Conservation (phyloP, 1,140 invertebrate species). For the Ceratina japonica region DNA sequence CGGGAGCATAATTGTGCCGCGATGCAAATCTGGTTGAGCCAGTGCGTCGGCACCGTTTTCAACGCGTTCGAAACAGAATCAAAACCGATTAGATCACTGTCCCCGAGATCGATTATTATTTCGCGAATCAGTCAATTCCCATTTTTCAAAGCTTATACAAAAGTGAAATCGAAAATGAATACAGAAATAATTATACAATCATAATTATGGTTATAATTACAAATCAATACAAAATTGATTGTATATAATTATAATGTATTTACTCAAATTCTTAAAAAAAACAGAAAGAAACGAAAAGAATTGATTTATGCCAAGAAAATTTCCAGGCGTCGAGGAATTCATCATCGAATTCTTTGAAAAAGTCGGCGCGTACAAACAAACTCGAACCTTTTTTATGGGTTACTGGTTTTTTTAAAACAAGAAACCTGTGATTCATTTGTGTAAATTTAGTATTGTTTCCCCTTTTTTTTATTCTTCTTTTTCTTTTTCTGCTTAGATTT, state of each 20-base stretch:
- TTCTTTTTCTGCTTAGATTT: too few species aligned
- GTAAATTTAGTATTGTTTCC: conserved; percentile 1
- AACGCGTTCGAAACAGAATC: background rate
- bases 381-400: background rate
- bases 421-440: background rate
- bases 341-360: background rate
- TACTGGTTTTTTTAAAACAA: background rate
- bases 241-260: too few species aligned
- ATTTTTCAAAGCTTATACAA: too few species aligned
- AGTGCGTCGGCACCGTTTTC: background rate
- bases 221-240: too few species aligned
- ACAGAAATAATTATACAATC: too few species aligned
- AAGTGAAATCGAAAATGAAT: too few species aligned
- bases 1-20: background rate
- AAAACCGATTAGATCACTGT: background rate
- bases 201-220: too few species aligned
- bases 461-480: background rate
- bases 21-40: conserved; percentile 1
- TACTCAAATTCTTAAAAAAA: background rate
- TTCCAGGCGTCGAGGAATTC: background rate
- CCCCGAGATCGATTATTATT: too few species aligned
- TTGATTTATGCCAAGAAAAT: background rate
- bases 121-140: too few species aligned
- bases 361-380: background rate
- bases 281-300: background rate